phyloP scores from a whole-genome alignment of 1,140 invertebrate species.

The Heliconius hewitsoni region DNA sequence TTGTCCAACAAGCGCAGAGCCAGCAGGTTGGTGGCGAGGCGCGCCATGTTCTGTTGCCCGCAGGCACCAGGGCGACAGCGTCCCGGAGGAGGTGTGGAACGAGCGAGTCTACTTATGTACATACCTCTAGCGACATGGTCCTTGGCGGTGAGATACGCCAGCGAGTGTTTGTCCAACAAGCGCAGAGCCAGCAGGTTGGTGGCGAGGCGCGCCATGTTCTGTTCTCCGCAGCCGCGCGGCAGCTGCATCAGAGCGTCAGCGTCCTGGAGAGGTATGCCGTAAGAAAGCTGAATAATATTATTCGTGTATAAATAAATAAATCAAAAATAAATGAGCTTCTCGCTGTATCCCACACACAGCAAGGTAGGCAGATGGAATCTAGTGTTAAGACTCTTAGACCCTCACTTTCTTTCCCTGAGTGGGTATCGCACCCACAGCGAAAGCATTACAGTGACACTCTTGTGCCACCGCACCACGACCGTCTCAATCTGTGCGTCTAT shows the following conservation, averaged over 20 bases:
- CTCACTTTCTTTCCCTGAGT: no score
- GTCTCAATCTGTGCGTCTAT: no score
- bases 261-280: conserved; percentile 65
- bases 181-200: conserved; percentile 88
- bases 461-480: no score
- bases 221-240: conserved; percentile 89
- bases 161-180: conserved; percentile 81
- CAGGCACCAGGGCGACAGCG: no score
- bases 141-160: conserved; percentile 41
- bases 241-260: conserved; percentile 82
- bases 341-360: no score
- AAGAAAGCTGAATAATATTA: no score
- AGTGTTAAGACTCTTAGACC: background rate
- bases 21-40: conserved; percentile 89
- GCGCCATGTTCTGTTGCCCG: conserved; percentile 89
- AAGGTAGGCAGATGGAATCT: background rate
- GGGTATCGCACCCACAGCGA: no score
- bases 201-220: conserved; percentile 91
- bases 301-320: no score
- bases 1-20: conserved; percentile 85
- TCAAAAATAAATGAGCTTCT: no score
- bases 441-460: no score
- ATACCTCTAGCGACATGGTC: conserved; percentile 65
- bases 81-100: no score
- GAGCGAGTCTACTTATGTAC: no score